These are phyloP conservation scores for Echeneis naucrates DNA, from an alignment of 2,797 vertebrate species.

Conservation along the genomic window DNA sequence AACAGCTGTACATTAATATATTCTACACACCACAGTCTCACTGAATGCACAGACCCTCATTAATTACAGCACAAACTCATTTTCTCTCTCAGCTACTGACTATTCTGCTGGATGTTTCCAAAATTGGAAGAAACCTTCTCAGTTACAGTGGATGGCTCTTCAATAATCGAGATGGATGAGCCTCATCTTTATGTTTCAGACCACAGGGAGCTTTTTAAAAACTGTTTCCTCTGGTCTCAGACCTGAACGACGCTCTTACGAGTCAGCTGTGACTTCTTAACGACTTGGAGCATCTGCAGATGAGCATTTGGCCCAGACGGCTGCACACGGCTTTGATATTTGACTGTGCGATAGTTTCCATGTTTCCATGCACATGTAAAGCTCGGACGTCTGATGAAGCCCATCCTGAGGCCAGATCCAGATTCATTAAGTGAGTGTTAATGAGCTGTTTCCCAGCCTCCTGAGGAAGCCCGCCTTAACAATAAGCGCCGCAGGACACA, in stretches of 20 bases:
- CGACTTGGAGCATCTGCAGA: slow-evolving; percentile 54
- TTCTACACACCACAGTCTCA: background rate
- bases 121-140: background rate
- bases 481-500: slow-evolving; percentile 66
- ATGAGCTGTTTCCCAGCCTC: slow-evolving; percentile 47
- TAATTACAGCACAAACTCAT: slow-evolving; percentile 15
- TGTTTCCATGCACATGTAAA: slow-evolving; percentile 3
- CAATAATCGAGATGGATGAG: background rate
- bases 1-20: slow-evolving; percentile 11
- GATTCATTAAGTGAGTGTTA: slow-evolving; percentile 35
- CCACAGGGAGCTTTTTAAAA: slow-evolving; percentile 5
- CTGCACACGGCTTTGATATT: slow-evolving; percentile 10
- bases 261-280: slow-evolving; percentile 60
- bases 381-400: slow-evolving; percentile 10
- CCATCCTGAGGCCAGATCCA: slow-evolving; percentile 20
- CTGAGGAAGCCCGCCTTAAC: slow-evolving; percentile 50
- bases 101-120: background rate
- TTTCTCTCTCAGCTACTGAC: background rate
- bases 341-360: background rate
- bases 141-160: background rate
- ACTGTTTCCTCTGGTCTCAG: slow-evolving; percentile 6
- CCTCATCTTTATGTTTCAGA: background rate
- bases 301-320: slow-evolving; percentile 49
- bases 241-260: slow-evolving; percentile 3
- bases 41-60: background rate